Evolutionary conservation across 2,797 vertebrate species (phyloP).

Genomic region (Phrynocephalus guinanensis): DNA sequence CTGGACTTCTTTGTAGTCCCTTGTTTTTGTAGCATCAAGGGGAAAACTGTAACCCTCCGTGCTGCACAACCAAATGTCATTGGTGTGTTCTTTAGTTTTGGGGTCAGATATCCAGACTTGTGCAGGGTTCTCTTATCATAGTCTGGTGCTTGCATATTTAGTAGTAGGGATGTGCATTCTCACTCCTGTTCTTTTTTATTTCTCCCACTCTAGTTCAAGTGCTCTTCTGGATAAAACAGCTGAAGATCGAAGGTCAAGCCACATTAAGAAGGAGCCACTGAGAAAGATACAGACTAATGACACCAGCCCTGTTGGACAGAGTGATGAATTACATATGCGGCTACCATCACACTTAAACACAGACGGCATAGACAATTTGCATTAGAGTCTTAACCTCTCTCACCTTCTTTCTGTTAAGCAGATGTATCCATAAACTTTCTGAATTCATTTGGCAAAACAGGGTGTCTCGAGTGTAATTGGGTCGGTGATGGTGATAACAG

Average conservation of each 20-base stretch:
- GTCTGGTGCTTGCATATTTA: neutral
- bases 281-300: constrained; percentile 59
- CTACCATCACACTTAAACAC: constrained; percentile 60
- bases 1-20: neutral
- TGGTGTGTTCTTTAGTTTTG: neutral
- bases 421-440: constrained; percentile 51
- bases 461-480: constrained; percentile 69
- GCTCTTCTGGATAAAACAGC: constrained; percentile 54
- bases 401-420: constrained; percentile 41
- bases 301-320: constrained; percentile 45
- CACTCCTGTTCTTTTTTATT: constrained; percentile 11
- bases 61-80: neutral
- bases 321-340: constrained; percentile 58
- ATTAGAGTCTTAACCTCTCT: constrained; percentile 64
- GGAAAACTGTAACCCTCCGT: neutral
- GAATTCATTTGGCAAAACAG: constrained; percentile 64
- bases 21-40: neutral
- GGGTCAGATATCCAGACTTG: neutral
- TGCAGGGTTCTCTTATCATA: neutral
- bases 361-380: constrained; percentile 69
- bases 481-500: constrained; percentile 59
- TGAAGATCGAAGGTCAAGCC: constrained; percentile 65
- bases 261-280: constrained; percentile 57
- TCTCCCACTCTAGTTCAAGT: constrained; percentile 41
- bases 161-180: neutral